These are phyloP conservation scores for Xylocampa areola DNA, from an alignment of 2,888 invertebrate species.

Conservation along the genomic window DNA sequence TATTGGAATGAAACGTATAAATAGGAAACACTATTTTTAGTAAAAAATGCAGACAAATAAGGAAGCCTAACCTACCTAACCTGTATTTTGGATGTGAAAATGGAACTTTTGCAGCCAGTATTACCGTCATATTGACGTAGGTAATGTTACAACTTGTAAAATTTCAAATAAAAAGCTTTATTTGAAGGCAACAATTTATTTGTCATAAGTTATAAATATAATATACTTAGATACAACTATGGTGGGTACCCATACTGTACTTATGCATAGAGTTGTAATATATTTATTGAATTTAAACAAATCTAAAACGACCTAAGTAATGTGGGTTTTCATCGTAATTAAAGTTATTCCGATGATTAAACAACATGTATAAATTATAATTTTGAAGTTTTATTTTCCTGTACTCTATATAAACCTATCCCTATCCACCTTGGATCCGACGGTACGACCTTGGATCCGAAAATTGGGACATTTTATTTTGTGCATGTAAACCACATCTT, in stretches of 20 bases:
- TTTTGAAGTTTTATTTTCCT: slow-evolving; percentile 61
- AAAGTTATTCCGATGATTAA: slow-evolving; percentile 83
- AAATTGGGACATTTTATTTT: too few species aligned
- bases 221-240: slow-evolving; percentile 38
- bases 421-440: too few species aligned
- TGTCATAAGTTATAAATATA: slow-evolving; percentile 45
- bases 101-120: background rate
- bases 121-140: slow-evolving; percentile 35
- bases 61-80: background rate
- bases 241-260: slow-evolving; percentile 58
- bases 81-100: background rate
- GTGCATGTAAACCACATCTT: too few species aligned
- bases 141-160: slow-evolving; percentile 12
- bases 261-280: slow-evolving; percentile 82
- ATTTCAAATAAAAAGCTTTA: slow-evolving; percentile 11
- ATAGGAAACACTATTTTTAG: too few species aligned
- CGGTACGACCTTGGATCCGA: too few species aligned
- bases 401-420: too few species aligned
- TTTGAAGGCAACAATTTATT: slow-evolving; percentile 11
- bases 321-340: slow-evolving; percentile 75
- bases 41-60: background rate
- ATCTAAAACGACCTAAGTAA: slow-evolving; percentile 68
- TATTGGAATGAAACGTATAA: too few species aligned
- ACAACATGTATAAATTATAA: slow-evolving; percentile 81
- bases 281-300: slow-evolving; percentile 78